Base-by-base conservation (phyloP, 2,888 invertebrate species). In the Acleris literana region DNA sequence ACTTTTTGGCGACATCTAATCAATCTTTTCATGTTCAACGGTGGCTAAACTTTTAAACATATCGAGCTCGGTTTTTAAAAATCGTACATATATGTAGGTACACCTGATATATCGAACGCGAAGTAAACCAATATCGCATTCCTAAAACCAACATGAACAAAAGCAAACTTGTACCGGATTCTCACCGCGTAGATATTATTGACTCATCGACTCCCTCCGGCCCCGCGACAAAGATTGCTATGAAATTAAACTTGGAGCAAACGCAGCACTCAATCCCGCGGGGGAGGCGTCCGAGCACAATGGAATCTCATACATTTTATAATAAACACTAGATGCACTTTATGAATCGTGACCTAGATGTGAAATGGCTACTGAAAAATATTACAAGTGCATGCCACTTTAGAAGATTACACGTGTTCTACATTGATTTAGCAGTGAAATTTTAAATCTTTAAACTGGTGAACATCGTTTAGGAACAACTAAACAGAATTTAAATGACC, bases 201-300 rank as follows among this genome's bases (percentile, higher is more conserved):
- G 61, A 43, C 56, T 64, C 64, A 39, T 9, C 17, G 49, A 43
- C 51, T 65, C 53, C 72, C 72, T 77, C 60, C 54, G 77, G 65
- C 70, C 72, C 62, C 63, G 72, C 70, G 75, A 74, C 81, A 84
- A 83, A 86, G 83, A 86, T 84, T 82, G 83, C 77, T 77, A 81
- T 80, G 82, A 80, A 85, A 87, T 87, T 85, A 84, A 84, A 83
- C 81, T 80, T 74, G 71, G 68, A 57, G 57, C 64, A 61, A 70
- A 70, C 70, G 73, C 74, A 73, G 69, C 67, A 62, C 60, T 69
- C 65, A 62, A 43, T 64, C 67, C 70, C 74, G 70, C 71, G 18
- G 65, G 57, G 48, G 39, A 29, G 43, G 20, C 20, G 54, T 39
- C 56, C 62, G 54, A 56, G 49, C 16, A 67, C 57, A 67, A 57